A percentile compares a stretch with the other conserved stretches of the same genome.
These are phyloP conservation scores for Teinopalpus imperialis DNA, from an alignment of 2,888 invertebrate genomes.

Conservation along the genomic window DNA sequence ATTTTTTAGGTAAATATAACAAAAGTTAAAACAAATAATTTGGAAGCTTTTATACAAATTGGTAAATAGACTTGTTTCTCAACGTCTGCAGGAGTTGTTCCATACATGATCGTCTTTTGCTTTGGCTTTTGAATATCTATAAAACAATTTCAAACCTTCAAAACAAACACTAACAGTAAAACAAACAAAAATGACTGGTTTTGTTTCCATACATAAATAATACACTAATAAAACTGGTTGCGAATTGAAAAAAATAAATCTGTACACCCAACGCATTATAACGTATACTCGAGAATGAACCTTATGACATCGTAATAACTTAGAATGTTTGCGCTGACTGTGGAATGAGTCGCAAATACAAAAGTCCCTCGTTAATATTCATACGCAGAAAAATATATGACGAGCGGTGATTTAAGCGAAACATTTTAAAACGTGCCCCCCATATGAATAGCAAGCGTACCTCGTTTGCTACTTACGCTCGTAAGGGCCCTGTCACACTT, in stretches of 20 bases:
- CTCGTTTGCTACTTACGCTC: slow-evolving; percentile 5
- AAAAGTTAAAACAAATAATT: no score
- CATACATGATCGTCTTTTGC: no score
- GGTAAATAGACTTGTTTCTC: no score
- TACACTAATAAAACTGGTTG: slow-evolving; percentile 3
- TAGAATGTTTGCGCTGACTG: background rate
- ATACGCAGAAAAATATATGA: slow-evolving; percentile 21
- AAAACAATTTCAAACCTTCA: no score
- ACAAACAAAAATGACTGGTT: no score
- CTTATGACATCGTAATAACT: background rate
- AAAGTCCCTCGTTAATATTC: slow-evolving; percentile 17
- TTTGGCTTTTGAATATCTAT: no score
- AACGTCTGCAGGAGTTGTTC: no score
- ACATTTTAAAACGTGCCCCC: slow-evolving; percentile 25
- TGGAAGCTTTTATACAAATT: no score
- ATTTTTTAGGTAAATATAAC: no score
- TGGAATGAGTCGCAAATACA: slow-evolving; percentile 7
- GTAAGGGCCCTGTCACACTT: slow-evolving; percentile 13
- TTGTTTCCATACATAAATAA: slow-evolving; percentile 9
- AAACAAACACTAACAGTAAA: no score
- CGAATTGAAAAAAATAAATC: slow-evolving; percentile 2
- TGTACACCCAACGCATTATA: slow-evolving; percentile 1
- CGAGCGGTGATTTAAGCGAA: slow-evolving; percentile 23
- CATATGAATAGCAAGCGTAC: slow-evolving; percentile 24
- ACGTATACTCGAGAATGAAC: no score